phyloP scores from a whole-genome alignment of 2,797 vertebrate genomes.

The Toxotes lorentzi region DNA sequence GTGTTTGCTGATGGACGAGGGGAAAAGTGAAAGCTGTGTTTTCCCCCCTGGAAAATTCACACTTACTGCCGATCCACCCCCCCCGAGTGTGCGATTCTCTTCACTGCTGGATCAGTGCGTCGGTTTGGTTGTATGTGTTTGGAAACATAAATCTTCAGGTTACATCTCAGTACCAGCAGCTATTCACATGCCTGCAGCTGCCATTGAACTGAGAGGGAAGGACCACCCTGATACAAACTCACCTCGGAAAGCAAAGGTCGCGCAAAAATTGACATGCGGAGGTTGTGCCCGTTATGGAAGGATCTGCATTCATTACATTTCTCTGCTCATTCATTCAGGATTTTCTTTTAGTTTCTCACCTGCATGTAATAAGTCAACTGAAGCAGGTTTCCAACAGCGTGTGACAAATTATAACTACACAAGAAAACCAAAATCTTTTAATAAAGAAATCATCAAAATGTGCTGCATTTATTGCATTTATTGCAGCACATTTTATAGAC shows the following conservation, averaged over 20 bases:
- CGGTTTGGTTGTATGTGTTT: slow-evolving; percentile 1
- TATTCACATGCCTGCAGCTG: background rate
- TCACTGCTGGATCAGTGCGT: slow-evolving; percentile 27
- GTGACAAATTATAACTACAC: too few relatives aligned
- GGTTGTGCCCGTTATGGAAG: background rate
- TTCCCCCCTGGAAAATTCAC: slow-evolving; percentile 40
- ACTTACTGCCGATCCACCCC: slow-evolving; percentile 7
- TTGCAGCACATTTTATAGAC: too few relatives aligned
- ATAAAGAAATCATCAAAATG: too few relatives aligned
- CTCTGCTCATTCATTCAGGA: background rate
- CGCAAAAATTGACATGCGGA: background rate
- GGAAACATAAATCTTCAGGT: slow-evolving; percentile 24
- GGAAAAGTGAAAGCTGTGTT: slow-evolving; percentile 36
- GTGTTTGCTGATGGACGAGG: slow-evolving; percentile 30
- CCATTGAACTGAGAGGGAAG: background rate
- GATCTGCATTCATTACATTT: background rate
- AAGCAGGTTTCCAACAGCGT: background rate
- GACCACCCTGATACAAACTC: slow-evolving; percentile 16
- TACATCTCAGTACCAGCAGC: background rate
- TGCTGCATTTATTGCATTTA: too few relatives aligned
- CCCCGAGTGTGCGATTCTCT: slow-evolving; percentile 13
- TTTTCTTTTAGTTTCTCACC: background rate
- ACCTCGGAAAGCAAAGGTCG: slow-evolving; percentile 29
- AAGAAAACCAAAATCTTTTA: too few relatives aligned
- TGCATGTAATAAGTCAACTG: background rate